Base-by-base conservation (phyloP, 2,113 vertebrate species). In the Pollachius pollachius region DNA sequence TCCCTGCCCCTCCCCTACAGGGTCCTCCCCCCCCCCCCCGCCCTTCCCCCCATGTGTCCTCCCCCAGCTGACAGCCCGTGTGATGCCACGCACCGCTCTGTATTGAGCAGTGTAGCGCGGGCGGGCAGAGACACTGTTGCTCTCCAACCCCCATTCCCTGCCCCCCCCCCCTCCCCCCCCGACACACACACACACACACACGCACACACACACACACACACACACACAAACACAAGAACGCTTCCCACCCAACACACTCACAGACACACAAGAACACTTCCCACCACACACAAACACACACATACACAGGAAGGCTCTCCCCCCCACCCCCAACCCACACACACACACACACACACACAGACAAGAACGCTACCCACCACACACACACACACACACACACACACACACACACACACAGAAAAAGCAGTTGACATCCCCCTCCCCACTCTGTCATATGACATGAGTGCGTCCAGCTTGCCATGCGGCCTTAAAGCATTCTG, bases 401-500 rank as follows among this genome's bases (percentile, higher is more conserved):
- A 16, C 17, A 25, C n/a, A 37, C 64, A 62, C 70, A 64, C 71
- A 65, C 69, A 34, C 65, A 67, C 52, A 57, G 73, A 76, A 37
- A 64, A 61, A 70, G 59, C 54, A 56, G 58, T 4, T 18, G 23
- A 52, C 62, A 63, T 65, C 11, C 9, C 80, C 79, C 81, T 64
- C 74, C 76, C 82, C 41, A 79, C 66, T 65, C 68, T 75, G 70
- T 48, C 84, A 87, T 79, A 88, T 87, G 84, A 80, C 83, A 89
- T 83, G 81, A 84, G 84, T 70, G 76, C 71, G 86, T 84, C 87
- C 86, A 84, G 85, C 79, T 83, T 83, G 82, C 85, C 79, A 72
- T 87, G 80, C 48, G 57, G 87, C 84, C 79, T 75, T 85, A 86
- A 76, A 86, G 89, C 84, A 89, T 81, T 87, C 84, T 90, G 89